A percentile compares a stretch with the other conserved stretches of the same genome.
phyloP scores from a whole-genome alignment of 2,888 invertebrate species.

The Harpalus rubripes region DNA sequence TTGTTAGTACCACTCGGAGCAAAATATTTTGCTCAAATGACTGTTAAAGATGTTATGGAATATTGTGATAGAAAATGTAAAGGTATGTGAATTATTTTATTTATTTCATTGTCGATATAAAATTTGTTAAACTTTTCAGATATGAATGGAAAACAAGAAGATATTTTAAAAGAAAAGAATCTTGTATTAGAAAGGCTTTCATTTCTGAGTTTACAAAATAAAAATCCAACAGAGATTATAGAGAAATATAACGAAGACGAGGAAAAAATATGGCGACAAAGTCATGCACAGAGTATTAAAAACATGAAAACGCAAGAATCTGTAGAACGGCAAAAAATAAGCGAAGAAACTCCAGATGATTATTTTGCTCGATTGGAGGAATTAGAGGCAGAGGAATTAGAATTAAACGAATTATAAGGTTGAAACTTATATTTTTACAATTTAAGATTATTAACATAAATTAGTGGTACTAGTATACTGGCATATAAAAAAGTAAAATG shows the following conservation, averaged over 20 bases:
- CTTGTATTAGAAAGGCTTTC: conserved; percentile 37
- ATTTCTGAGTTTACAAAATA: conserved; percentile 12
- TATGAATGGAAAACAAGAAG: conserved; percentile 20
- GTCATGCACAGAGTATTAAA: conserved; percentile 19
- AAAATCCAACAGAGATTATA: conserved; percentile 1
- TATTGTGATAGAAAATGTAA: conserved; percentile 50
- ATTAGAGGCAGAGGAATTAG: conserved; percentile 32
- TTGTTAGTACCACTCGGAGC: conserved; percentile 45
- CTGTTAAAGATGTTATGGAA: conserved; percentile 34
- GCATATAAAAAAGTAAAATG: neutral
- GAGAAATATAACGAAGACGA: conserved; percentile 34
- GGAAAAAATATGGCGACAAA: conserved; percentile 27
- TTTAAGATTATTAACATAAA: neutral
- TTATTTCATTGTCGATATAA: neutral
- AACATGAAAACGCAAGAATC: conserved; percentile 51
- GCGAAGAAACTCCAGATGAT: conserved; percentile 6
- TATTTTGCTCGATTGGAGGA: conserved; percentile 37
- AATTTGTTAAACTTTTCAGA: conserved; percentile 26
- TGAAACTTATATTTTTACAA: conserved; percentile 12
- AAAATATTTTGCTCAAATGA: conserved; percentile 55
- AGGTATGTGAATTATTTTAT: conserved; percentile 10
- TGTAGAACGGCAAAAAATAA: conserved; percentile 13
- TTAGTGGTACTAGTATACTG: no score
- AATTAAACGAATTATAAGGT: conserved; percentile 24
- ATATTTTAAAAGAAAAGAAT: conserved; percentile 33